These are phyloP conservation scores for Galleria mellonella DNA, from an alignment of 1,140 invertebrate species.

Conservation along the genomic window DNA sequence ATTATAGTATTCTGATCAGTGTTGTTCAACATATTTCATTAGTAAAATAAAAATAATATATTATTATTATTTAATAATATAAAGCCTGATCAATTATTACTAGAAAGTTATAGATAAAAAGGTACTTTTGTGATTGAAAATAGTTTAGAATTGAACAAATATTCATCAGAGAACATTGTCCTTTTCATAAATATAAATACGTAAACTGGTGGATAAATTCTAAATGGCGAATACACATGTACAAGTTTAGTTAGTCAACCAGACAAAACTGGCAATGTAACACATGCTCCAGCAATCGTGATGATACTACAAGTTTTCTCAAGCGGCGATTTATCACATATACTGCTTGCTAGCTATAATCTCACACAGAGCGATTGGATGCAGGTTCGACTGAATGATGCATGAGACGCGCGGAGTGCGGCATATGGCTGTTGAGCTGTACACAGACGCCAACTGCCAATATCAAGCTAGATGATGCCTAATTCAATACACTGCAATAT, in stretches of 20 bases:
- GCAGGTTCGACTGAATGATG: slow-evolving; percentile 31
- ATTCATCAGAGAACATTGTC: no score
- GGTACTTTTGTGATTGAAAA: no score
- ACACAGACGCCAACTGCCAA: slow-evolving; percentile 15
- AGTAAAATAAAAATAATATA: no score
- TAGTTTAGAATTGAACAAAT: no score
- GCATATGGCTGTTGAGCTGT: slow-evolving; percentile 6
- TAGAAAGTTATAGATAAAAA: no score
- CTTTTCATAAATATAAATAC: no score
- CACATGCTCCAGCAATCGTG: slow-evolving; percentile 13
- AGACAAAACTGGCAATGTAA: slow-evolving; percentile 24
- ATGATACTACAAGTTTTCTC: slow-evolving; percentile 44
- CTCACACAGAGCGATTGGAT: slow-evolving; percentile 31
- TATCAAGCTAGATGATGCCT: slow-evolving; percentile 17
- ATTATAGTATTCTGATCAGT: no score
- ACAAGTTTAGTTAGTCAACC: slow-evolving; percentile 19
- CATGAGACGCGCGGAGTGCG: slow-evolving; percentile 19
- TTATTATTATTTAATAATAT: no score
- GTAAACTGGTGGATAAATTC: no score
- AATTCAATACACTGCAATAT: slow-evolving; percentile 22
- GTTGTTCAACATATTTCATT: no score
- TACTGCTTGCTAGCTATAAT: slow-evolving; percentile 19
- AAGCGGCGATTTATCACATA: slow-evolving; percentile 40
- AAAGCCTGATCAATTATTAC: no score
- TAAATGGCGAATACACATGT: no score